Evolutionary conservation across 2,888 invertebrate species (phyloP).

Genomic region (Monoplex corrugatus): DNA sequence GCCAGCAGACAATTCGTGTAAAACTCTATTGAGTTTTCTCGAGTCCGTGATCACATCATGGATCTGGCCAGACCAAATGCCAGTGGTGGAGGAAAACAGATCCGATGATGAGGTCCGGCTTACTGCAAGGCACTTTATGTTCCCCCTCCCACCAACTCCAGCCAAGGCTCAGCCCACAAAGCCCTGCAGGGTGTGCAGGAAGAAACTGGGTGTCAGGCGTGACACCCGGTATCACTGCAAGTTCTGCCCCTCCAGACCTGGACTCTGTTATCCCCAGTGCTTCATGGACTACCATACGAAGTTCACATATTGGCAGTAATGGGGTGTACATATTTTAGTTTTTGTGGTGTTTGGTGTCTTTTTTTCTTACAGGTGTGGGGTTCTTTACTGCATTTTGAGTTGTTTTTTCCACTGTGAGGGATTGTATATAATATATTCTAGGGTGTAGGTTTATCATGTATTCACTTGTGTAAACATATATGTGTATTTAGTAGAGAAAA

Average conservation of each 20-base stretch:
- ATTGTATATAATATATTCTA: too few species aligned
- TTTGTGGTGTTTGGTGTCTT: too few species aligned
- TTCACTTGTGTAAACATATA: too few species aligned
- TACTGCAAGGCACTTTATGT: background rate
- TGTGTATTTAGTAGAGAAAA: too few species aligned
- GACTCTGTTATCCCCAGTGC: constrained; percentile 11
- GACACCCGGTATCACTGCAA: background rate
- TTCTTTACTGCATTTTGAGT: too few species aligned
- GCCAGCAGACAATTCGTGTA: background rate
- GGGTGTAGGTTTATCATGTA: too few species aligned
- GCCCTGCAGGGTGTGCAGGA: constrained; percentile 37
- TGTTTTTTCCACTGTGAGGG: too few species aligned
- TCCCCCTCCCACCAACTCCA: constrained; percentile 25
- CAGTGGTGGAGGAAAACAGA: background rate
- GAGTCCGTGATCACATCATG: background rate
- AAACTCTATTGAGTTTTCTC: background rate
- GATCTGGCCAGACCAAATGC: background rate
- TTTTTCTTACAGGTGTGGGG: too few species aligned
- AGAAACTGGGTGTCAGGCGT: background rate
- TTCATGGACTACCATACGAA: constrained; percentile 28
- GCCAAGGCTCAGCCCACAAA: background rate
- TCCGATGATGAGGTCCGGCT: background rate
- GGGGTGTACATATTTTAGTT: too few species aligned
- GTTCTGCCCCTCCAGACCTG: constrained; percentile 21
- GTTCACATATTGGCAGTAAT: constrained; percentile 3